Conservation (phyloP, 37 sponge, comb jelly and placozoan species). For the Haliclona indistincta region DNA sequence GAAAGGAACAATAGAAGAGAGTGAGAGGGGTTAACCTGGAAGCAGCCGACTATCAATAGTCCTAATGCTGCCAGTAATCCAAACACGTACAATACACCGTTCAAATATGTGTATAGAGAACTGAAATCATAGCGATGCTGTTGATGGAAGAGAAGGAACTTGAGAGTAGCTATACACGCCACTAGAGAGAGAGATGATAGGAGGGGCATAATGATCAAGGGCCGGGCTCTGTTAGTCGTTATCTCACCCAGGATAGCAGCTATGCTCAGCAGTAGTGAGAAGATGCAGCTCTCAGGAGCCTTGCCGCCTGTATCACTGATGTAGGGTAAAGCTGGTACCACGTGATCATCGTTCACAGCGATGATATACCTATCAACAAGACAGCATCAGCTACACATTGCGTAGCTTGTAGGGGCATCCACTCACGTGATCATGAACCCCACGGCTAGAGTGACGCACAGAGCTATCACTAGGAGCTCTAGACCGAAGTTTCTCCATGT, state of each 20-base stretch:
- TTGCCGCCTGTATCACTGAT: conserved; percentile 75
- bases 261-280: conserved; percentile 45
- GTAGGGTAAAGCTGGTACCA: conserved; percentile 49
- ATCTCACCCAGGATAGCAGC: conserved; percentile 46
- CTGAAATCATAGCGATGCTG: neutral
- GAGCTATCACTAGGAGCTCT: conserved; percentile 4
- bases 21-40: conserved; percentile 46
- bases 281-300: conserved; percentile 80
- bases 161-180: neutral
- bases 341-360: conserved; percentile 31
- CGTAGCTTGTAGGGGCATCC: no score
- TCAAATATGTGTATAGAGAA: no score
- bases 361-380: no score
- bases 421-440: conserved; percentile 36
- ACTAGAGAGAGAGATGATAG: conserved; percentile 19
- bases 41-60: conserved; percentile 51
- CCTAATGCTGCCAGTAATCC: conserved; percentile 48
- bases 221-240: no score
- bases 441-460: neutral
- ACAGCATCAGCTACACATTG: neutral
- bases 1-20: no score
- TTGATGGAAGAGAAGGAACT: conserved; percentile 9
- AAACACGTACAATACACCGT: neutral
- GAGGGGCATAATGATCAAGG: no score
- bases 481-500: conserved; percentile 19